Evolutionary conservation across 2,797 vertebrate genomes (phyloP), one percentile per base, ranked within the genome.

Genomic region (Botia almorhae): DNA sequence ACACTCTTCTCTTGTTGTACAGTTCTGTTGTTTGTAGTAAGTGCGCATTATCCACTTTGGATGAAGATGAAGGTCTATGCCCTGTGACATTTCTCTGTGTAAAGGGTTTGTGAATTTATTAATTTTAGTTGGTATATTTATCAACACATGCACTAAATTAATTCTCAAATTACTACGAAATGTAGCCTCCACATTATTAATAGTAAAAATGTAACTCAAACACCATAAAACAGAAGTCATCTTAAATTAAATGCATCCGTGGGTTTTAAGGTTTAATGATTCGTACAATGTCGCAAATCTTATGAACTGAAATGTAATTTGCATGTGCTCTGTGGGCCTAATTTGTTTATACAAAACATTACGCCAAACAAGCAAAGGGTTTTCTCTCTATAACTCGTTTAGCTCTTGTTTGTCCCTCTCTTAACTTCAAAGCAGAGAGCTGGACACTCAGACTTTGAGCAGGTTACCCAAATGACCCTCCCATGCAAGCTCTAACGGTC

Each of bases 391-490:
- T 69, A 56, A 50, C 65, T 63, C 23, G 17, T 55, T 33, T 53
- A 53, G 50, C 48, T 75, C 29, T 56, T 63, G 36, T 19, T 36
- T 26, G 46, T 26, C 19, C 51, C 69, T 78, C 81, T 76, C 86
- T 89, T 85, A 88, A 89, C 84, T 87, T 88, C 90, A 82, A 90
- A 90, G 89, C 80, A 64, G 77, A 74, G 88, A 81, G 82, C 83
- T 92, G 92, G 92, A 93, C 91, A 88, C 80, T 72, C 17, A 78
- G 87, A 85, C 86, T 88, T 88, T 68, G 87, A 85, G 86, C 88
- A 88, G 75, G 88, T 87, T 89, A 88, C 87, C 85, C 84, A 76
- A 86, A 84, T 85, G 80, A 81, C 84, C 81, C 84, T 77, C 76
- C 72, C 74, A 50, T 84, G 68, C 75, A 76, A 61, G 79, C 74